These are phyloP conservation scores for Lagria hirta DNA, from an alignment of 2,888 invertebrate genomes.

Conservation along the genomic window DNA sequence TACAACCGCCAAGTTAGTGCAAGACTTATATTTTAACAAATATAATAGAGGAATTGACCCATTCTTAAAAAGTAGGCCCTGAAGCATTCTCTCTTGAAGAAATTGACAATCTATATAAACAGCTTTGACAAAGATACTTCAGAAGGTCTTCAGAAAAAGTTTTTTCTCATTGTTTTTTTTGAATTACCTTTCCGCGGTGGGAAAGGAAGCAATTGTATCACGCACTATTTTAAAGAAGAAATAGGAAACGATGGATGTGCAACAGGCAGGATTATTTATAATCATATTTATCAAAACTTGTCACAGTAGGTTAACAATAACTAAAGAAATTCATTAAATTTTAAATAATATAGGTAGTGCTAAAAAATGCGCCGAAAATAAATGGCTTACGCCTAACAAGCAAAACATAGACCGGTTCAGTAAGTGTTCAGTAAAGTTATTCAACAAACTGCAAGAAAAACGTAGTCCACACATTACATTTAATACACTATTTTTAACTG, in stretches of 20 bases:
- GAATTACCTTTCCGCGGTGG: no score
- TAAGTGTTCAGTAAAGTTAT: constrained; percentile 5
- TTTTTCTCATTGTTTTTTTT: no score
- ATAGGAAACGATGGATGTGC: no score
- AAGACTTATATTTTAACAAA: constrained; percentile 4
- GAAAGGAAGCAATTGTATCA: no score
- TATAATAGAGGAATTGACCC: constrained; percentile 7
- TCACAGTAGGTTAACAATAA: constrained; percentile 3
- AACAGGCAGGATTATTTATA: constrained; percentile 6
- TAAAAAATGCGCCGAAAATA: constrained; percentile 2
- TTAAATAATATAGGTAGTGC: no score
- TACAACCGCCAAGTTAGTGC: constrained; percentile 4
- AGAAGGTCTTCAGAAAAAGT: constrained; percentile 6
- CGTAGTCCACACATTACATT: constrained; percentile 4
- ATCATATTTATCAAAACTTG: no score
- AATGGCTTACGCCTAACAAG: constrained; percentile 4
- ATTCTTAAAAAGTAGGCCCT: constrained; percentile 1
- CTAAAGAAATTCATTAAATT: constrained; percentile 6
- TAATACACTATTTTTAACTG: constrained; percentile 4
- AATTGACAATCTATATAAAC: no score
- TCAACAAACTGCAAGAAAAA: constrained; percentile 5
- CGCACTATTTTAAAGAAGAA: no score
- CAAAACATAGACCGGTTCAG: constrained; percentile 3
- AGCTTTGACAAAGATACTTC: constrained; percentile 3
- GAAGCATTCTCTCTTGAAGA: constrained; percentile 5